Evolutionary conservation across 1,140 invertebrate species (phyloP).

Genomic region (Phymastichus coffea): DNA sequence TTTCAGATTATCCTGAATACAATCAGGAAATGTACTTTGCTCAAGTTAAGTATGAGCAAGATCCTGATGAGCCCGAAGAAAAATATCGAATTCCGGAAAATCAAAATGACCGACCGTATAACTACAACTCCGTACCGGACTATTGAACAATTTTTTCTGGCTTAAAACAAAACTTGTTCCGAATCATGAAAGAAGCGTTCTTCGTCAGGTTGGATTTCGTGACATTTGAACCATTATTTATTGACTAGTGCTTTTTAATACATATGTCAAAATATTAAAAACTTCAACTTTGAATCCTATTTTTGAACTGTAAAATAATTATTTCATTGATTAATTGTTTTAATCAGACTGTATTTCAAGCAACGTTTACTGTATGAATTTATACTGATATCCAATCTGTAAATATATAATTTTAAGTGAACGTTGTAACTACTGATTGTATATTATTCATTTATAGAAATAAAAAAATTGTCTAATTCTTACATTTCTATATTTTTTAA

Average conservation of each 20-base stretch:
- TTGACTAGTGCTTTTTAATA: constrained; percentile 10
- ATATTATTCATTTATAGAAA: constrained; percentile 22
- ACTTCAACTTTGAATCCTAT: too few species aligned
- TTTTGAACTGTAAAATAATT: too few species aligned
- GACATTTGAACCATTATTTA: neutral
- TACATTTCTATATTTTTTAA: too few species aligned
- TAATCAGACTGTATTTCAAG: too few species aligned
- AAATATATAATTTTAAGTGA: constrained; percentile 18
- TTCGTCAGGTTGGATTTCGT: constrained; percentile 13
- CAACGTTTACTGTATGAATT: too few species aligned
- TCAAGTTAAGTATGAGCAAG: constrained; percentile 68
- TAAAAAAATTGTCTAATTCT: constrained; percentile 20
- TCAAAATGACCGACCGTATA: constrained; percentile 42
- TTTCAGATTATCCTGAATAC: constrained; percentile 67
- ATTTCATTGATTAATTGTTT: too few species aligned
- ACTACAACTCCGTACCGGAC: constrained; percentile 48
- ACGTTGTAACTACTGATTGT: constrained; percentile 1
- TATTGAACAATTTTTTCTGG: constrained; percentile 33
- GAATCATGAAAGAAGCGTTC: neutral
- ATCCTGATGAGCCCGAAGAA: constrained; percentile 61
- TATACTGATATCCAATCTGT: constrained; percentile 15
- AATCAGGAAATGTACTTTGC: constrained; percentile 58
- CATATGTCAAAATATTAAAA: too few species aligned
- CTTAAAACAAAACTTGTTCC: neutral
- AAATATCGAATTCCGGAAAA: constrained; percentile 62